These are phyloP conservation scores for Lagopus muta DNA, from an alignment of 2,113 vertebrate genomes.

Conservation along the genomic window DNA sequence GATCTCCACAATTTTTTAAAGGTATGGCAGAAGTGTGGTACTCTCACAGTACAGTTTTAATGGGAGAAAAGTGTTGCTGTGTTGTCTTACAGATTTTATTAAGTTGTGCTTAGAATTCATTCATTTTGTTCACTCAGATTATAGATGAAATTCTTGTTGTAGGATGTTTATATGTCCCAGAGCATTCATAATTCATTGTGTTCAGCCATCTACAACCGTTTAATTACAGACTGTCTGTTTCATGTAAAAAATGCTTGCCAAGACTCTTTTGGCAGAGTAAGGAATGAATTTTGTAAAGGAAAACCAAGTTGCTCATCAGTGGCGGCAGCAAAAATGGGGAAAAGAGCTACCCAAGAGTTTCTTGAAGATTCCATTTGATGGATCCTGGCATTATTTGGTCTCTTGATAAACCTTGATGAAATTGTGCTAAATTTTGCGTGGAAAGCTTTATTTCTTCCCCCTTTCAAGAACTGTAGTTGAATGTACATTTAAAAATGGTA, in stretches of 20 bases:
- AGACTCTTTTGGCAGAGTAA: constrained; percentile 56
- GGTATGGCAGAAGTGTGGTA: neutral
- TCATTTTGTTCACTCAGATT: constrained; percentile 42
- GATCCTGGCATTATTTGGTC: neutral
- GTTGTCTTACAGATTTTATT: constrained; percentile 26
- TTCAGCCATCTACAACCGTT: constrained; percentile 54
- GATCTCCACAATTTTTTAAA: constrained; percentile 1
- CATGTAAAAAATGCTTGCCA: constrained; percentile 66
- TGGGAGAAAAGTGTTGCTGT: neutral
- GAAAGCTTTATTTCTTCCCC: neutral
- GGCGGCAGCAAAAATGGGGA: neutral
- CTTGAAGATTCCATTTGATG: constrained; percentile 20
- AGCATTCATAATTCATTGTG: constrained; percentile 40
- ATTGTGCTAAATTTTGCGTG: neutral
- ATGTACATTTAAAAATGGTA: neutral
- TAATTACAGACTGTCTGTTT: constrained; percentile 70
- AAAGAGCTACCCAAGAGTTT: constrained; percentile 12
- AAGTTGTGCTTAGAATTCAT: neutral
- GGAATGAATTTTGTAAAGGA: constrained; percentile 45
- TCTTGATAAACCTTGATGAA: neutral
- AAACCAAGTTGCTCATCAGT: constrained; percentile 47
- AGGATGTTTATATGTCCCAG: constrained; percentile 46
- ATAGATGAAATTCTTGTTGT: constrained; percentile 40
- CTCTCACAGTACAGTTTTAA: constrained; percentile 13
- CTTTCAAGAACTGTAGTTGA: neutral